phyloP scores from a whole-genome alignment of 2,888 invertebrate genomes.

The Drosophila conformis region DNA sequence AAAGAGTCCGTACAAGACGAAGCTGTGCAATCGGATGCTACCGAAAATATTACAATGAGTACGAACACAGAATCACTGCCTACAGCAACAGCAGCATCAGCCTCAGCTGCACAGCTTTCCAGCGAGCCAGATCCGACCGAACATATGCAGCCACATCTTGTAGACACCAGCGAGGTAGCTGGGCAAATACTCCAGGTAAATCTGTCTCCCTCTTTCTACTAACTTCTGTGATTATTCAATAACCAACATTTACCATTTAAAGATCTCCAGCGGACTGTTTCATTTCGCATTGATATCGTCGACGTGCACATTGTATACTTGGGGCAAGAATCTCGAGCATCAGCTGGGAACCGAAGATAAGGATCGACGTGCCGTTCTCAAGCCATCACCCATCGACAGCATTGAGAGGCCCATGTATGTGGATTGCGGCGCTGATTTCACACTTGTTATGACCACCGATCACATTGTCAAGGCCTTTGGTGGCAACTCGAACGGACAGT shows the following conservation, averaged over 20 bases:
- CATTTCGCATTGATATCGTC: conserved; percentile 92
- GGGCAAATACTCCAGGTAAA: conserved; percentile 88
- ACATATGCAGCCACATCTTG: conserved; percentile 87
- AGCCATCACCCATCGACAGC: conserved; percentile 83
- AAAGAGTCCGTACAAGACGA: conserved; percentile 55
- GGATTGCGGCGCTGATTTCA: conserved; percentile 85
- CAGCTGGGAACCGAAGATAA: conserved; percentile 89
- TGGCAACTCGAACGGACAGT: conserved; percentile 85
- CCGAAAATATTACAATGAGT: conserved; percentile 38
- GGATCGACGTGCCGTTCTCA: conserved; percentile 81
- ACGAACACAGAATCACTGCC: conserved; percentile 15
- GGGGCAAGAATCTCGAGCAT: conserved; percentile 96
- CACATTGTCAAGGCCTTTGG: conserved; percentile 84
- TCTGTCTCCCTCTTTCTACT: not conserved
- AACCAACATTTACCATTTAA: not conserved
- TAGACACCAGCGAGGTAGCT: conserved; percentile 88
- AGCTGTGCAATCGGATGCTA: conserved; percentile 51
- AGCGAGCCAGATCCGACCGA: conserved; percentile 81
- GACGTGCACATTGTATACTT: conserved; percentile 90
- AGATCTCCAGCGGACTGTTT: conserved; percentile 91
- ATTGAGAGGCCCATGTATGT: conserved; percentile 84
- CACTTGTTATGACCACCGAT: conserved; percentile 84
- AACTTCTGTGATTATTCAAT: not conserved
- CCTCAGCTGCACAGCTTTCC: conserved; percentile 7
- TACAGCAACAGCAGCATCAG: not conserved